phyloP scores from a whole-genome alignment of 1,140 invertebrate species.

The Apis dorsata region DNA sequence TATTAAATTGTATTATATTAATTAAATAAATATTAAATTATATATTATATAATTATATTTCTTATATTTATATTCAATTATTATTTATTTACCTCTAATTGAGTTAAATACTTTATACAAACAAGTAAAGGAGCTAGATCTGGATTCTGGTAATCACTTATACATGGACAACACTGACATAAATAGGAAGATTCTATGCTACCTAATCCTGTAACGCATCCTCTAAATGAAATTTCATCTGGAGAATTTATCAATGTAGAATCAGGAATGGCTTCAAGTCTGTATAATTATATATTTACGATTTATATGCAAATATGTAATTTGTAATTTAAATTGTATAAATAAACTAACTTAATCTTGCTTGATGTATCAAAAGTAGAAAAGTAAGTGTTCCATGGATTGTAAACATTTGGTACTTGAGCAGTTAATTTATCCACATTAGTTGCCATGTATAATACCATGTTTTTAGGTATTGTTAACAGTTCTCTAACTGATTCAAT shows the following conservation, averaged over 20 bases:
- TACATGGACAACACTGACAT: conserved; percentile 83
- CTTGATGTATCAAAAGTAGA: conserved; percentile 60
- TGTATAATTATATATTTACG: conserved; percentile 60
- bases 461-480: conserved; percentile 82
- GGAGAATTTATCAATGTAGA: conserved; percentile 75
- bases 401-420: conserved; percentile 78
- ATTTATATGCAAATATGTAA: conserved; percentile 5
- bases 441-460: conserved; percentile 86
- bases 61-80: background rate
- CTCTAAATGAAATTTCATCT: conserved; percentile 71
- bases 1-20: no score
- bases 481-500: conserved; percentile 83
- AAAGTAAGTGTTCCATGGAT: conserved; percentile 82
- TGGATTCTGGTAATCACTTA: conserved; percentile 83
- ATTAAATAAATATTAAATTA: no score
- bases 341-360: conserved; percentile 74
- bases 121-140: conserved; percentile 88
- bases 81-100: conserved; percentile 85
- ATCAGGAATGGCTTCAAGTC: conserved; percentile 80
- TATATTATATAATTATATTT: background rate
- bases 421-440: conserved; percentile 83
- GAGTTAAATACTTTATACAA: conserved; percentile 91
- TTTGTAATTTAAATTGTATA: conserved; percentile 10
- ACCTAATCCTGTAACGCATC: conserved; percentile 89
- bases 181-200: conserved; percentile 90